Percentiles rank a stretch among this genome's conserved stretches.
Conservation (phyloP, 2,113 vertebrate species). For the Clarias macrocephalus region DNA sequence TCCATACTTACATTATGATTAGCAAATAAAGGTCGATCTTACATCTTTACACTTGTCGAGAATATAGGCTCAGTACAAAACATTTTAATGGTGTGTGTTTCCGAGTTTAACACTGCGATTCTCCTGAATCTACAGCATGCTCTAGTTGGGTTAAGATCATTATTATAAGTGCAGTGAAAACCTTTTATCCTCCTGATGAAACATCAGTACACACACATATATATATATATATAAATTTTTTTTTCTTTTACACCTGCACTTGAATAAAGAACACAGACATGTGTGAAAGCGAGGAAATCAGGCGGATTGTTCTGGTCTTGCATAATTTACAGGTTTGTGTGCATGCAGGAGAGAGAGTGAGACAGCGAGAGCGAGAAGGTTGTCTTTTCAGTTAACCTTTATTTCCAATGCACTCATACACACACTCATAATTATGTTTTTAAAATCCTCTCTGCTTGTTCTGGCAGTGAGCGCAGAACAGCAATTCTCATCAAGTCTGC, state of each 20-base stretch:
- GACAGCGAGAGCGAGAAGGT: background rate
- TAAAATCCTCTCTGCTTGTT: conserved; percentile 23
- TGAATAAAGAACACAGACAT: conserved; percentile 14
- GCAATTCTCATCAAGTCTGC: conserved; percentile 64
- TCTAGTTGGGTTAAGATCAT: background rate
- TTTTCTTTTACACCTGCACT: conserved; percentile 21
- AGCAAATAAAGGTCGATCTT: background rate
- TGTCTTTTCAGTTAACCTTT: conserved; percentile 40
- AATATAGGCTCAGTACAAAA: background rate
- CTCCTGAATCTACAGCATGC: background rate
- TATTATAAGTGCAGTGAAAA: conserved; percentile 1
- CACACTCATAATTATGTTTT: conserved; percentile 37
- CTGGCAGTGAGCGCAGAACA: conserved; percentile 43
- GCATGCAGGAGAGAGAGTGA: conserved; percentile 8
- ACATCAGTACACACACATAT: background rate
- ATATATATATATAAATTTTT: background rate
- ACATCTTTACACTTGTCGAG: background rate
- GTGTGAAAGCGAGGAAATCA: conserved; percentile 13
- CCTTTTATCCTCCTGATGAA: conserved; percentile 20
- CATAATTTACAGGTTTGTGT: conserved; percentile 40
- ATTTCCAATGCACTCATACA: conserved; percentile 32
- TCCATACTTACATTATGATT: background rate
- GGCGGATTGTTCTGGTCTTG: conserved; percentile 27
- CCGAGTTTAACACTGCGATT: background rate
- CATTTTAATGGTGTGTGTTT: background rate